Evolutionary conservation across 2,113 vertebrate species (phyloP).

Genomic region (Lasiurus borealis): DNA sequence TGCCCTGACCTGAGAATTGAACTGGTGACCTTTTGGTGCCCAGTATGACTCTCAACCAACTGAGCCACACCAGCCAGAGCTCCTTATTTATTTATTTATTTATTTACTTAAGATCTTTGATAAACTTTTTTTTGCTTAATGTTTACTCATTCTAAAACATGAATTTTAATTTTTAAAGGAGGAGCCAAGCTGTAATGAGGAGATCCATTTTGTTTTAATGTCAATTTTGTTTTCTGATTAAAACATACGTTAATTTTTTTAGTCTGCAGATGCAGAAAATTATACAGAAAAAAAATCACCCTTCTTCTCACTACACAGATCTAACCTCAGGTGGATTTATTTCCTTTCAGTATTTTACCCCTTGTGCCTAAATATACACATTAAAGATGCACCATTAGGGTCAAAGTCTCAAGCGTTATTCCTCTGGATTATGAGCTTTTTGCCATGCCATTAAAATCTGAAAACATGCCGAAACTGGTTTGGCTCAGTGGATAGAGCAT

Average conservation of each 20-base stretch:
- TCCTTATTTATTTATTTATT: too few species aligned
- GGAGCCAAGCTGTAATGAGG: neutral
- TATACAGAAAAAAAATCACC: neutral
- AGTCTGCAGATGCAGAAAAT: constrained; percentile 20
- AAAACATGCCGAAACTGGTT: neutral
- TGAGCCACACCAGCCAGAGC: too few species aligned
- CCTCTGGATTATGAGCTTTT: neutral
- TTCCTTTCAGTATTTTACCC: constrained; percentile 2
- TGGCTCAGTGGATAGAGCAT: too few species aligned
- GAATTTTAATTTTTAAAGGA: constrained; percentile 7
- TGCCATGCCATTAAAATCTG: neutral
- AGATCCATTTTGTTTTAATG: neutral
- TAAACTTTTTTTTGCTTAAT: constrained; percentile 36
- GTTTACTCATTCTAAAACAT: neutral
- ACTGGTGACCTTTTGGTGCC: too few species aligned
- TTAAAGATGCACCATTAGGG: neutral
- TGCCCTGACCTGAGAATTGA: too few species aligned
- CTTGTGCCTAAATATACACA: neutral
- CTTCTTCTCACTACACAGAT: neutral
- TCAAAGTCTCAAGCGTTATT: neutral
- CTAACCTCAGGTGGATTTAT: neutral
- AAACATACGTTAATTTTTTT: neutral
- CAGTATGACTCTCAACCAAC: too few species aligned
- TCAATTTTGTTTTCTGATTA: constrained; percentile 32
- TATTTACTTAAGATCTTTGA: neutral